Evolutionary conservation across 1,140 invertebrate genomes (phyloP).

Genomic region (Drosophila orosa): DNA sequence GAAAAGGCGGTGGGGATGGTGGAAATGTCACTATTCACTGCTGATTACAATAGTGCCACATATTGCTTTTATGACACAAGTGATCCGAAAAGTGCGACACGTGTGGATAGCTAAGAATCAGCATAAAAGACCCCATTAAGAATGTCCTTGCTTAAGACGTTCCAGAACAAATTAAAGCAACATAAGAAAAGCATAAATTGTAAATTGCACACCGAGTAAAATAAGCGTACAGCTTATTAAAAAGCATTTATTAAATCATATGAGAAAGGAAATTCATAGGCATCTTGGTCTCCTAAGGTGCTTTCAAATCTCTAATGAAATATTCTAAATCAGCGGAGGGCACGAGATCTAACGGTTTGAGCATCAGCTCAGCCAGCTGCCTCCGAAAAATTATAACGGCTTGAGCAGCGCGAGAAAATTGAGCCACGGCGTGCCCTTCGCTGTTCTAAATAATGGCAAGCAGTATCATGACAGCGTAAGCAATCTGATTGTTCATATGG

Average conservation of each 20-base stretch:
- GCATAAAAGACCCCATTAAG: not conserved
- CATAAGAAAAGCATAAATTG: not conserved
- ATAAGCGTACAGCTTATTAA: not conserved
- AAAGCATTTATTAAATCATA: not conserved
- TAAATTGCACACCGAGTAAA: not conserved
- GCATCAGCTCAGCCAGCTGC: too few species aligned
- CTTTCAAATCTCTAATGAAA: too few species aligned
- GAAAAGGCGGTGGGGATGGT: not conserved
- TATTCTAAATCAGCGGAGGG: too few species aligned
- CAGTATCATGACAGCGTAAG: too few species aligned
- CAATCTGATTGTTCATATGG: too few species aligned
- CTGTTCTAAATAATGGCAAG: too few species aligned
- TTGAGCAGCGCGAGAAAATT: too few species aligned
- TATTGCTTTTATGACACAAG: constrained; percentile 53
- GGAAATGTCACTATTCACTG: constrained; percentile 14
- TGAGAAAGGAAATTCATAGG: too few species aligned
- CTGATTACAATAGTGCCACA: constrained; percentile 62
- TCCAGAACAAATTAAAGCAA: not conserved
- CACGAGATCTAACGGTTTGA: too few species aligned
- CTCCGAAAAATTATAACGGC: too few species aligned
- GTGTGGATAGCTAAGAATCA: constrained; percentile 14
- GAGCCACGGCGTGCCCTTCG: too few species aligned
- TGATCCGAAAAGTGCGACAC: constrained; percentile 12
- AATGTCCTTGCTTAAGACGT: not conserved
- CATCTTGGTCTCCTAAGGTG: too few species aligned